Conservation (phyloP, 1,140 invertebrate species). For the Ctenoplectra terminalis region DNA sequence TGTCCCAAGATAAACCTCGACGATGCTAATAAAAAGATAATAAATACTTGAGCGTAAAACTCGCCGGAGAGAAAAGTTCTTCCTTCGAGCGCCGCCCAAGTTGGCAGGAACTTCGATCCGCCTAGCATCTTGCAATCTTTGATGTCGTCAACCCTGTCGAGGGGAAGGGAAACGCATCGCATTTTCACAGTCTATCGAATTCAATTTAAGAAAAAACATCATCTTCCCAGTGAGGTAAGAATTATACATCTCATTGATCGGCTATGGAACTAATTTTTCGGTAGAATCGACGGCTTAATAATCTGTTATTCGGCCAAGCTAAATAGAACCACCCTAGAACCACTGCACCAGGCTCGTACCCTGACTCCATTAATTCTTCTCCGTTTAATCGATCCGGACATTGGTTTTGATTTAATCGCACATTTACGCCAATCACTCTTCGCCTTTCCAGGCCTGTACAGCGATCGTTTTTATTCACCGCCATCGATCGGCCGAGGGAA, state of each 20-base stretch:
- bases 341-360: background rate
- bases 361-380: background rate
- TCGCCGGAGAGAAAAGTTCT: constrained; percentile 38
- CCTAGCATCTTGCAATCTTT: constrained; percentile 42
- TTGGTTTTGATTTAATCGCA: constrained; percentile 27
- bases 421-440: constrained; percentile 11
- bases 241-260: background rate
- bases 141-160: constrained; percentile 10
- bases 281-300: background rate
- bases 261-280: background rate
- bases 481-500: background rate
- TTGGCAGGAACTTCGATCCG: background rate
- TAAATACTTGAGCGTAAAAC: constrained; percentile 58
- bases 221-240: background rate
- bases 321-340: background rate
- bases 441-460: background rate
- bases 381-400: constrained; percentile 20
- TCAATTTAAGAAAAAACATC: constrained; percentile 18
- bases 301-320: constrained; percentile 11
- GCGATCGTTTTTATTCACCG: background rate
- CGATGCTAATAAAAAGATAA: constrained; percentile 59
- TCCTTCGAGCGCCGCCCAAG: background rate
- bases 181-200: constrained; percentile 14
- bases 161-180: constrained; percentile 26
- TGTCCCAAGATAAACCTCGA: constrained; percentile 17